Percentiles rank a stretch among this genome's conserved stretches.
phyloP scores from a whole-genome alignment of 2,113 vertebrate species.

The Chloropsis cyanopogon region DNA sequence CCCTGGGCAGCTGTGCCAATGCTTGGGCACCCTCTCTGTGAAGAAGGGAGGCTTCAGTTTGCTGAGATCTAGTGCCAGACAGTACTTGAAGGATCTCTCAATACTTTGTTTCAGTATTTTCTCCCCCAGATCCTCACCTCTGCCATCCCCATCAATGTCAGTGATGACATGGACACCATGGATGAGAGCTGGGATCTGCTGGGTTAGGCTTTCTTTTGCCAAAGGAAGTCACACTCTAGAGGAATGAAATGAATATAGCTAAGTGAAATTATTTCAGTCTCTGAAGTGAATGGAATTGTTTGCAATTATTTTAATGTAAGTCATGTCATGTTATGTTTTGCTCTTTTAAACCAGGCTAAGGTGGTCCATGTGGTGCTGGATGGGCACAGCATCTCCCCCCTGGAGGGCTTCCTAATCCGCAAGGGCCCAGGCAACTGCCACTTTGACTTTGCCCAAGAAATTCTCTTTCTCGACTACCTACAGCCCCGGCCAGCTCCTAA shows the following conservation, averaged over 20 bases:
- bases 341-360: conserved; percentile 78
- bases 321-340: not conserved
- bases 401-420: conserved; percentile 88
- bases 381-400: conserved; percentile 81
- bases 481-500: conserved; percentile 30
- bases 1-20: not conserved
- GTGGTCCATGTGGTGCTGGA: conserved; percentile 84
- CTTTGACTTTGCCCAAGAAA: conserved; percentile 97
- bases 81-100: not conserved
- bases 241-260: not conserved
- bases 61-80: not conserved
- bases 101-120: not conserved
- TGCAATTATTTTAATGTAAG: not conserved
- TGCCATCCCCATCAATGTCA: not conserved
- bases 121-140: not conserved
- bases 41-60: not conserved
- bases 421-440: conserved; percentile 96
- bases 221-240: not conserved
- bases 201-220: not conserved
- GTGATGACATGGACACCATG: not conserved
- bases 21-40: not conserved
- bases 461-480: conserved; percentile 89
- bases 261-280: not conserved
- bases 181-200: not conserved
- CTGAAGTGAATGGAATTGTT: not conserved